Percentiles rank a stretch among this genome's conserved stretches.
These are phyloP conservation scores for Hylaeus volcanicus DNA, from an alignment of 1,140 invertebrate species.

Conservation along the genomic window DNA sequence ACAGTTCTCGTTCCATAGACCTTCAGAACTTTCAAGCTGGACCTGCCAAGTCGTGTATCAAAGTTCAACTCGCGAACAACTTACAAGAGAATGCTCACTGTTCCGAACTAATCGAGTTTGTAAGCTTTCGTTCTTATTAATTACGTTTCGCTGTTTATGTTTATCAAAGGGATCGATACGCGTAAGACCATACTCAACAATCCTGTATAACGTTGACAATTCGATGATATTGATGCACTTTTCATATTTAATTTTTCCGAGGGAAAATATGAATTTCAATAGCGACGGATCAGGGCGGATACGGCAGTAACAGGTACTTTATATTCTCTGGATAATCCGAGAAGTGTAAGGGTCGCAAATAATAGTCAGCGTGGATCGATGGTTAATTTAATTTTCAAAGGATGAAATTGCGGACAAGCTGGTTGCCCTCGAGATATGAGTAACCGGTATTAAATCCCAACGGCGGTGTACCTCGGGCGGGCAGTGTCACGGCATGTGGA, in stretches of 20 bases:
- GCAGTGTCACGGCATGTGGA: slow-evolving; percentile 48
- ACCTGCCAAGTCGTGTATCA: background rate
- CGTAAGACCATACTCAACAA: no score
- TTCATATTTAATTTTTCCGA: no score
- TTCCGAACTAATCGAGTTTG: background rate
- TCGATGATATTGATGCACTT: no score
- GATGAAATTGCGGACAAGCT: slow-evolving; percentile 51
- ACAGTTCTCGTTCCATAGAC: slow-evolving; percentile 18
- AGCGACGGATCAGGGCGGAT: background rate
- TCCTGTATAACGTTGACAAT: no score
- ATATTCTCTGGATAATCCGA: background rate
- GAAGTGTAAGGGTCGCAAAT: background rate
- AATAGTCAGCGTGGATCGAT: slow-evolving; percentile 81
- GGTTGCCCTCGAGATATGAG: slow-evolving; percentile 40
- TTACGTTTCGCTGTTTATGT: background rate
- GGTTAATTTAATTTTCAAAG: slow-evolving; percentile 58
- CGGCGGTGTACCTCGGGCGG: slow-evolving; percentile 18
- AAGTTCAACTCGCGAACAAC: slow-evolving; percentile 15
- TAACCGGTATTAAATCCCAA: slow-evolving; percentile 48
- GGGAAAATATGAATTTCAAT: no score
- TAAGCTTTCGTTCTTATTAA: background rate
- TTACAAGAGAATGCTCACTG: background rate
- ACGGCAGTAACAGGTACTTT: background rate
- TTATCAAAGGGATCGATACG: background rate
- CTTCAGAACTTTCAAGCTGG: slow-evolving; percentile 5